Evolutionary conservation across 1,140 invertebrate genomes (phyloP), one percentile per base, ranked within the genome.

Genomic region (Eriosoma lanigerum): DNA sequence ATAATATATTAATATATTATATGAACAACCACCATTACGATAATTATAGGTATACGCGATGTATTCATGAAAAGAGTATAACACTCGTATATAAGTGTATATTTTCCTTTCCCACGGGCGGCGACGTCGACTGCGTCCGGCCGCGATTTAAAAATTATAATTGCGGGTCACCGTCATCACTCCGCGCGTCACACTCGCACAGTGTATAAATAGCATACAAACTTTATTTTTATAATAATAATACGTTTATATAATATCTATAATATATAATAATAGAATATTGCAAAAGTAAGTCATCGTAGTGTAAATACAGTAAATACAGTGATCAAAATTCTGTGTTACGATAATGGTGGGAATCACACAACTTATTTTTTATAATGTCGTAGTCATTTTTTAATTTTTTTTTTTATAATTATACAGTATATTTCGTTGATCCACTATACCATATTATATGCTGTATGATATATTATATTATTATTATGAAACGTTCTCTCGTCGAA

Each of bases 91-190:
- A n/a, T n/a, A n/a, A n/a, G n/a, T 38, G 8, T 38, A 38, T 21
- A 46, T 68, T 68, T 64, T 38, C 10, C 62, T 64, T 64, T 68
- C 64, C 64, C 38, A 68, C 64, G 64, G 13, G 15, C 64, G 19
- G 13, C 29, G n/a, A 15, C 64, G 21, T 46, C n/a, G n/a, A n/a
- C n/a, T n/a, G n/a, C n/a, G 64, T 68, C 64, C 64, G 64, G 32
- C 21, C 38, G 38, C 3, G 3, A 38, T 38, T n/a, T n/a, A n/a
- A n/a, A n/a, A n/a, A n/a, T 4, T 38, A 46, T 68, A 68, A 68
- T 68, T 68, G 38, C 21, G 64, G 64, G 38, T 21, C 64, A 46
- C 64, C 64, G 64, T 68, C 64, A 46, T 8, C 32, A 38, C 32
- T 38, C 3, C n/a, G n/a, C n/a, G n/a, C n/a, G n/a, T n/a, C n/a